Base-by-base conservation (phyloP, 2,888 invertebrate species). In the Andricus curvator region DNA sequence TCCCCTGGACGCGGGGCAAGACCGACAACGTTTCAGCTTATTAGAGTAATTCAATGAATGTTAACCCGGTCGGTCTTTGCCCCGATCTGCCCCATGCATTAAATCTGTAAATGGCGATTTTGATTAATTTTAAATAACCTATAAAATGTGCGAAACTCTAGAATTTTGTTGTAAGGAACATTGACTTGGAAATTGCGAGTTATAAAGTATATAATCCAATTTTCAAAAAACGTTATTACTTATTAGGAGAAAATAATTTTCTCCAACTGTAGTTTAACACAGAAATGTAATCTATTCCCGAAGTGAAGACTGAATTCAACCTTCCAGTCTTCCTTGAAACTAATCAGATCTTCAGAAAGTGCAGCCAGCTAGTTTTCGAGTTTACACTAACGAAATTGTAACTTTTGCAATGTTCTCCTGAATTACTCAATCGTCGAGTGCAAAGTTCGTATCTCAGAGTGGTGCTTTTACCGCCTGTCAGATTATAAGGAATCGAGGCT, bases 391-490 rank as follows among this genome's bases (percentile, higher is more conserved):
- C 5, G 62, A 62, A 62, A 15, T 62, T 15, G 62, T 25, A 62
- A 62, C 62, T 62, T 62, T 62, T 15, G 62, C 25, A 62, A 11
- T 62, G 25, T 25, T 62, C 25, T 25, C 62, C 25, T 6, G 25
- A 62, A 25, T 62, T 62, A 25, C 62, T 62, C 62, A 22, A 62
- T 62, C 62, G 13, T 15, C 13, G 15, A 62, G 62, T 62, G 15
- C 25, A 25, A 62, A 62, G 62, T 62, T 62, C 62, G 22, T 62
- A 25, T 4, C 25, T n/a, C 15, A n/a, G 62, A 62, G 56, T 56
- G 56, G 17, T 56, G 62, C 62, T 62, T 62, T 25, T 25, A 62
- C 62, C 25, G 25, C 62, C 62, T 62, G 62, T 62, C 62, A 62
- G 13, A 25, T 25, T 25, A 62, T 62, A 15, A 62, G 62, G 25